A percentile compares a stretch with the other conserved stretches of the same genome.
phyloP scores from a whole-genome alignment of 2,113 vertebrate species.

The Fulica atra region DNA sequence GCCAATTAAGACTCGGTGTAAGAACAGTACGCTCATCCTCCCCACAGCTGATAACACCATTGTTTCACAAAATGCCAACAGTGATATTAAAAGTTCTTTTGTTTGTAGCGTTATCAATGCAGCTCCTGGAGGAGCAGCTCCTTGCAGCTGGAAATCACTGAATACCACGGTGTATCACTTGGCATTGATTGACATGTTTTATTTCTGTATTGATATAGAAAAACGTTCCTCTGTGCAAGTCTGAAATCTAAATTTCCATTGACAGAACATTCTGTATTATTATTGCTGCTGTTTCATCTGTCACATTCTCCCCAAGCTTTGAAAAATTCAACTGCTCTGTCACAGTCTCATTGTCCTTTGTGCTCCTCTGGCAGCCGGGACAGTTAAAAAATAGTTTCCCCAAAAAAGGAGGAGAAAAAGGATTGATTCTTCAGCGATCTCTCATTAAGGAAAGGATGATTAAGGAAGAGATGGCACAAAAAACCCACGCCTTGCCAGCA shows the following conservation, averaged over 20 bases:
- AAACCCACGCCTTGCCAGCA: not conserved
- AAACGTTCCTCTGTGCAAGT: not conserved
- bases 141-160: not conserved
- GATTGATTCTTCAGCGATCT: not conserved
- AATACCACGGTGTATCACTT: not conserved
- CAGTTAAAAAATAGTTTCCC: not conserved
- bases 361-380: not conserved
- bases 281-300: slow-evolving; percentile 27
- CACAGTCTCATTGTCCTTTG: not conserved
- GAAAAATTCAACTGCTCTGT: not conserved
- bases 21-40: not conserved
- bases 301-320: not conserved
- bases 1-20: not conserved
- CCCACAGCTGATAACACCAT: not conserved
- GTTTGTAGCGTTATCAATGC: not conserved
- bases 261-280: slow-evolving; percentile 45
- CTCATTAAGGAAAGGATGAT: not conserved
- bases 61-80: not conserved
- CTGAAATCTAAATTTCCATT: slow-evolving; percentile 46
- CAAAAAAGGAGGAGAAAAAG: not conserved
- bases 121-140: not conserved
- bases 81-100: not conserved
- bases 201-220: slow-evolving; percentile 9
- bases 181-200: slow-evolving; percentile 27
- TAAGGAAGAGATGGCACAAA: not conserved